Conservation (phyloP, 2,888 invertebrate genomes). For the Dromius quadrimaculatus region DNA sequence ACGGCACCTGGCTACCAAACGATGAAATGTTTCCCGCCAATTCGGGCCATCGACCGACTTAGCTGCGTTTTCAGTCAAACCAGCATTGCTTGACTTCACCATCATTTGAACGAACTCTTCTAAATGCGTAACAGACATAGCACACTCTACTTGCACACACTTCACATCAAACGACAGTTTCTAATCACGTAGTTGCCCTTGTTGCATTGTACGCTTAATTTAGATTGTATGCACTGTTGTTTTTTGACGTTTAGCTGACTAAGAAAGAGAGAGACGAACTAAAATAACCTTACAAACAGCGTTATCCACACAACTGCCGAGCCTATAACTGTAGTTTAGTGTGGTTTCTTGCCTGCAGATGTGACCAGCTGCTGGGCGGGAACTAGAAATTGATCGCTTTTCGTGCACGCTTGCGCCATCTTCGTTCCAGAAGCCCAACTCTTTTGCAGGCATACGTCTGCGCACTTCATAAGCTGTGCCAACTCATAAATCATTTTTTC, state of each 20-base stretch:
- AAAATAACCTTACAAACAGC: conserved; percentile 39
- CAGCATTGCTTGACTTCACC: conserved; percentile 52
- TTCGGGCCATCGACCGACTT: conserved; percentile 58
- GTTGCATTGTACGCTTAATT: conserved; percentile 2
- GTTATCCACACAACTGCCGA: conserved; percentile 31
- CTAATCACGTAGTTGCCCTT: not conserved
- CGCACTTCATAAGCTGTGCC: not conserved
- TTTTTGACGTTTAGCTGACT: conserved; percentile 30
- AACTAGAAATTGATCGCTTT: conserved; percentile 17
- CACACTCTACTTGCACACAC: conserved; percentile 6
- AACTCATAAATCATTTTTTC: not conserved
- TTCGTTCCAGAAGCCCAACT: conserved; percentile 5
- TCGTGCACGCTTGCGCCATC: conserved; percentile 41
- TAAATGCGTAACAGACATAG: conserved; percentile 47
- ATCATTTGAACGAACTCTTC: conserved; percentile 57
- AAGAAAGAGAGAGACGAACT: conserved; percentile 24
- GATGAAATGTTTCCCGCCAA: conserved; percentile 54
- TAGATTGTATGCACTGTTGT: conserved; percentile 18
- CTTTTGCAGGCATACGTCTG: not conserved
- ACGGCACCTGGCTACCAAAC: conserved; percentile 54
- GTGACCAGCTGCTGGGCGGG: conserved; percentile 33
- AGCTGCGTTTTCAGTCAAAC: conserved; percentile 16
- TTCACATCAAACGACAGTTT: not conserved
- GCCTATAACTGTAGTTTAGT: conserved; percentile 25
- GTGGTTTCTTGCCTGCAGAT: conserved; percentile 12